Evolutionary conservation across 2,888 invertebrate species (phyloP).

Genomic region (Hemithea aestivaria): DNA sequence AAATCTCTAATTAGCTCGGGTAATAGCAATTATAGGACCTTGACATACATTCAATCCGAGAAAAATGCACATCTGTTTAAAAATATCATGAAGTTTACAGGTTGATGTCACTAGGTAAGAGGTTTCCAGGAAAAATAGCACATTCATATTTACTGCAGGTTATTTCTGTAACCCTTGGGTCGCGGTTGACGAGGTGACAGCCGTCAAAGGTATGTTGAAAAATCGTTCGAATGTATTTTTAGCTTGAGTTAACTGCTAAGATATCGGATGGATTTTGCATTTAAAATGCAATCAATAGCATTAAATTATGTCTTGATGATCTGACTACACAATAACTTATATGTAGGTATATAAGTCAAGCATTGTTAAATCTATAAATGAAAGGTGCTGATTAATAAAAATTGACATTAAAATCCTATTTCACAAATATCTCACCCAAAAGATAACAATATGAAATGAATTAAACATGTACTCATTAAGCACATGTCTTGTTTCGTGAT

Average conservation of each 20-base stretch:
- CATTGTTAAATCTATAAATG: too few species aligned
- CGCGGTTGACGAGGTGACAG: conserved; percentile 32
- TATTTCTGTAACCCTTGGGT: conserved; percentile 43
- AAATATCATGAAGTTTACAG: conserved; percentile 39
- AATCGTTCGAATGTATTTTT: conserved; percentile 9
- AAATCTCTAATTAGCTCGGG: conserved; percentile 26
- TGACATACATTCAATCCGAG: conserved; percentile 50
- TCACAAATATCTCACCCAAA: too few species aligned
- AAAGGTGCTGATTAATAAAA: too few species aligned
- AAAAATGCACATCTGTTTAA: conserved; percentile 49
- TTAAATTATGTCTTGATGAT: too few species aligned
- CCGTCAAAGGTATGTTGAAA: conserved; percentile 20
- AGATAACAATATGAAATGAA: too few species aligned
- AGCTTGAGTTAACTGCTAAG: conserved; percentile 1
- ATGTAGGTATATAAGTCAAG: too few species aligned
- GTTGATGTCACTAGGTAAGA: conserved; percentile 47
- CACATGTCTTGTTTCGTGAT: too few species aligned
- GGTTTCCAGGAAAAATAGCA: conserved; percentile 42
- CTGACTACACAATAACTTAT: too few species aligned
- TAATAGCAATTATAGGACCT: conserved; percentile 40
- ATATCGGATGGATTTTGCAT: too few species aligned
- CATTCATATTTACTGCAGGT: conserved; percentile 34
- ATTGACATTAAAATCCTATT: too few species aligned
- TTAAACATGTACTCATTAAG: too few species aligned
- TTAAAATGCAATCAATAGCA: too few species aligned